Conservation (phyloP, 2,888 invertebrate species). For the Cantharis flavilabris region DNA sequence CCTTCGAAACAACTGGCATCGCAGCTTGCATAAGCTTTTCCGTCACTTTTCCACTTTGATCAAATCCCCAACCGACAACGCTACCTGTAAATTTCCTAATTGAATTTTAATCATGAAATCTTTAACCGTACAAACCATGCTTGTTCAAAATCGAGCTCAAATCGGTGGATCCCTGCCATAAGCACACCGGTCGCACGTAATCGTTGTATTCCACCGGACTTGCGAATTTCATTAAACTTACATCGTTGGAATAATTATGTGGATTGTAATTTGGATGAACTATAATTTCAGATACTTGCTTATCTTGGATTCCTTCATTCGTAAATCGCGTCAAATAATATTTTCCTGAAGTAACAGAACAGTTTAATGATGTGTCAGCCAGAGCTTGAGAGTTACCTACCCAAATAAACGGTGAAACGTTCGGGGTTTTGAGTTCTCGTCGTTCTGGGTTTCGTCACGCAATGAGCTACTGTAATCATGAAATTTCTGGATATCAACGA, state of each 20-base stretch:
- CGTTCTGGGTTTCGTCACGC: conserved; percentile 44
- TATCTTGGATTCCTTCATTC: conserved; percentile 50
- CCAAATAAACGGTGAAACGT: conserved; percentile 42
- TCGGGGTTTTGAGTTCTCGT: conserved; percentile 37
- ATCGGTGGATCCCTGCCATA: conserved; percentile 44
- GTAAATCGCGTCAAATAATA: conserved; percentile 51
- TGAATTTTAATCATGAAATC: conserved; percentile 11
- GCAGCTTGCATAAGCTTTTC: conserved; percentile 62
- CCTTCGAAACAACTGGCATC: conserved; percentile 65
- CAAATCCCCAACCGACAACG: conserved; percentile 60
- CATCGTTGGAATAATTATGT: conserved; percentile 39
- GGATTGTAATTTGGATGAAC: conserved; percentile 46
- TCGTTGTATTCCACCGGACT: conserved; percentile 45
- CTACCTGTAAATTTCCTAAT: conserved; percentile 50
- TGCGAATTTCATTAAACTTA: conserved; percentile 46
- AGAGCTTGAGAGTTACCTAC: too few relatives aligned
- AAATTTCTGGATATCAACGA: conserved; percentile 46
- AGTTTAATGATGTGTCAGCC: not conserved
- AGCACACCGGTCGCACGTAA: conserved; percentile 50
- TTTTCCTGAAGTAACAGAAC: conserved; percentile 42
- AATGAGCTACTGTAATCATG: conserved; percentile 51
- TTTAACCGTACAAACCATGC: not conserved
- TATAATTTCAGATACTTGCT: conserved; percentile 45
- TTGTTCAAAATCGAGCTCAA: not conserved
- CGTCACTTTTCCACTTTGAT: conserved; percentile 62